These are phyloP conservation scores for Nothocercus nigrocapillus DNA, from an alignment of 2,113 vertebrate species.

Conservation along the genomic window DNA sequence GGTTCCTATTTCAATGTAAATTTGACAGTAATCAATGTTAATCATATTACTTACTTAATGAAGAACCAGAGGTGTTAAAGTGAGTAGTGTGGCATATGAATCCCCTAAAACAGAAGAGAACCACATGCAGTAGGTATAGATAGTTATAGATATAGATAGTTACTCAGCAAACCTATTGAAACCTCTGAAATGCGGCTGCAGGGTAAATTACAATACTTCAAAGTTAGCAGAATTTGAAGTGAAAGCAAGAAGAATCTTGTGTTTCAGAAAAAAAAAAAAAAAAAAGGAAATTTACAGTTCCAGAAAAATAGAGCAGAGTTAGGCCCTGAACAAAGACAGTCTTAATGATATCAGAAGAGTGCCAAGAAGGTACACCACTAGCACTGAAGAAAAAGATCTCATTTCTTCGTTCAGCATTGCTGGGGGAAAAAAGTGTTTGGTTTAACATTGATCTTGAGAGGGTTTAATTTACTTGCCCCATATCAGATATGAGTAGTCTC, in stretches of 20 bases:
- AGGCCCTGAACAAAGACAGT: neutral
- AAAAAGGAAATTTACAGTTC: neutral
- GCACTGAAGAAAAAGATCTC: neutral
- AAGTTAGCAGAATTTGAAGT: neutral
- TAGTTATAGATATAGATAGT: constrained; percentile 16
- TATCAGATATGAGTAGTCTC: constrained; percentile 21
- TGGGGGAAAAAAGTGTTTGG: neutral
- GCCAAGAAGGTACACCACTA: neutral
- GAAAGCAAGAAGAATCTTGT: neutral
- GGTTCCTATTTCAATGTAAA: constrained; percentile 70
- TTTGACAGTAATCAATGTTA: constrained; percentile 66
- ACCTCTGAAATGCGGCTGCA: neutral
- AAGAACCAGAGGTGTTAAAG: constrained; percentile 50
- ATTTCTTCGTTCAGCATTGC: neutral
- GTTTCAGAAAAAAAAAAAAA: neutral
- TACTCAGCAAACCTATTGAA: constrained; percentile 23
- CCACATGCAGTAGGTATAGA: constrained; percentile 2
- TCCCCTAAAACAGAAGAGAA: constrained; percentile 47
- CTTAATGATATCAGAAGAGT: neutral
- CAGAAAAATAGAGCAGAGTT: neutral
- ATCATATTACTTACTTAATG: constrained; percentile 50
- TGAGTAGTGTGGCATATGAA: constrained; percentile 51
- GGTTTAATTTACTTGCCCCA: constrained; percentile 27
- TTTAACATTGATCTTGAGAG: neutral
- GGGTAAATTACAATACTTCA: neutral